These are phyloP conservation scores for Apis laboriosa DNA, from an alignment of 1,140 invertebrate species.

Conservation along the genomic window DNA sequence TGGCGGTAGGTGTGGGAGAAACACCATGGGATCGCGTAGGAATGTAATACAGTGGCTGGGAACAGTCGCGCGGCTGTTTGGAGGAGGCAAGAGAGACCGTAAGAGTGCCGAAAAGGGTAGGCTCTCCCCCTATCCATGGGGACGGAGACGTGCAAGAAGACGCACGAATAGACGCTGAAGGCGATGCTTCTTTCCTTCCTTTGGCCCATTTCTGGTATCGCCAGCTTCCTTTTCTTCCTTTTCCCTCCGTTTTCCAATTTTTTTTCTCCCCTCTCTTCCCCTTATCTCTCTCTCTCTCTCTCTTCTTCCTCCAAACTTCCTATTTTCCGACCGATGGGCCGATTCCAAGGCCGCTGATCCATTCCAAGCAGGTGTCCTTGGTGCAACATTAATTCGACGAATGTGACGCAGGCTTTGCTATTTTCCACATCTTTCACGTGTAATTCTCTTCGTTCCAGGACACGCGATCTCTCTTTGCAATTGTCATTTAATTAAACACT, in stretches of 20 bases:
- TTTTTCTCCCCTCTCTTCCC: constrained; percentile 17
- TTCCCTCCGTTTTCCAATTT: neutral
- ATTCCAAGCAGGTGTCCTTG: neutral
- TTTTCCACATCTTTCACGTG: too few relatives aligned
- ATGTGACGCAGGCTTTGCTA: neutral
- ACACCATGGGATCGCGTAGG: constrained; percentile 23
- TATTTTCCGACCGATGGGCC: neutral
- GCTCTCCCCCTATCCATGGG: neutral
- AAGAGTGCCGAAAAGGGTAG: constrained; percentile 15
- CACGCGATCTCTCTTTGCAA: too few relatives aligned
- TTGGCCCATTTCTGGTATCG: constrained; percentile 23
- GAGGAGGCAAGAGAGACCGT: constrained; percentile 17
- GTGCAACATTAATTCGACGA: constrained; percentile 12
- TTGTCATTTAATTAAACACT: too few relatives aligned
- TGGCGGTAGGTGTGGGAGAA: constrained; percentile 5
- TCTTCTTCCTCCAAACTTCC: constrained; percentile 4
- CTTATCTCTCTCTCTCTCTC: constrained; percentile 1
- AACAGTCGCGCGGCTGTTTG: constrained; percentile 65
- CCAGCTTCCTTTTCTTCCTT: constrained; percentile 4
- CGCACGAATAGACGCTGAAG: constrained; percentile 57
- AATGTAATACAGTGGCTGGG: constrained; percentile 65
- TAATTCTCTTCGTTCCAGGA: neutral
- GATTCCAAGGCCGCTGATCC: neutral
- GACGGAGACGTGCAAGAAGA: constrained; percentile 3
- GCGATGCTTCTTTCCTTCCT: constrained; percentile 42